Percentiles rank a stretch among this genome's conserved stretches.
Evolutionary conservation across 2,113 vertebrate genomes (phyloP).

Genomic region (Dromiciops gliroides): DNA sequence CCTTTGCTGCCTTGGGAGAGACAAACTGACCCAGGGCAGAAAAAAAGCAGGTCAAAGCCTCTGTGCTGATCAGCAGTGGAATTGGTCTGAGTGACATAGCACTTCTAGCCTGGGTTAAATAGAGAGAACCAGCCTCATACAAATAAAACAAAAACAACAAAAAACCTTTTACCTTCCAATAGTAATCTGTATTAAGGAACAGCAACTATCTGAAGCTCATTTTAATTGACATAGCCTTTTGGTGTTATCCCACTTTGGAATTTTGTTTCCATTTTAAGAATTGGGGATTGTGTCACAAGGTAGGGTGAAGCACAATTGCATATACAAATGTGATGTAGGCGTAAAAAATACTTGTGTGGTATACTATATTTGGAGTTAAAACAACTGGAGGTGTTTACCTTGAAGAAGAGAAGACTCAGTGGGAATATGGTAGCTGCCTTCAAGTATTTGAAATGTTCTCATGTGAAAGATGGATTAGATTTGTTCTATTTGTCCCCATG

Average conservation of each 20-base stretch:
- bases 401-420: neutral
- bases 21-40: neutral
- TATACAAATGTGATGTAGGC: neutral
- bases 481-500: neutral
- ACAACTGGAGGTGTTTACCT: neutral
- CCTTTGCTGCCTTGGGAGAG: neutral
- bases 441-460: neutral
- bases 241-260: neutral
- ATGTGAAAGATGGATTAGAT: too few relatives aligned
- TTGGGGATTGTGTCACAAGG: neutral
- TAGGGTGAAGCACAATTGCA: neutral
- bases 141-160: neutral
- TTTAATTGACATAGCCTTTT: slow-evolving; percentile 39
- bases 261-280: neutral
- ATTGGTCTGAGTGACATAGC: neutral
- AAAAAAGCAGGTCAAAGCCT: neutral
- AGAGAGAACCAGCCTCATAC: neutral
- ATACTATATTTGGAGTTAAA: neutral
- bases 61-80: neutral
- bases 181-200: slow-evolving; percentile 39
- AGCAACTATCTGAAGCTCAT: neutral
- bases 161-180: slow-evolving; percentile 35
- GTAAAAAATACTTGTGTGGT: neutral
- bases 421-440: neutral
- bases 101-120: neutral